Evolutionary conservation across 1,140 invertebrate genomes (phyloP).

Genomic region (Lepidurus apus): DNA sequence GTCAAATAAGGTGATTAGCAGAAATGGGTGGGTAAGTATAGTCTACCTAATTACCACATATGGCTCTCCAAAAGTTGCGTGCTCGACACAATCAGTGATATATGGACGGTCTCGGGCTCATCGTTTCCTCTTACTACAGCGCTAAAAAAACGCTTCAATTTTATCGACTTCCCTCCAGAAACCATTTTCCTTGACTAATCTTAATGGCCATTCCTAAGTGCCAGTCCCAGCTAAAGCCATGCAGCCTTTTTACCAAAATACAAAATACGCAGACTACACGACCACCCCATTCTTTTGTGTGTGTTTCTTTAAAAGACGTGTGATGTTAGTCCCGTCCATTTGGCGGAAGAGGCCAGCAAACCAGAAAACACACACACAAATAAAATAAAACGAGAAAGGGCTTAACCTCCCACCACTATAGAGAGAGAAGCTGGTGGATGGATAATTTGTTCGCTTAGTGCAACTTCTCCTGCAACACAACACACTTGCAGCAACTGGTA

Average conservation of each 20-base stretch:
- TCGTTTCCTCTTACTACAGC: neutral
- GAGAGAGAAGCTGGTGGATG: too few species aligned
- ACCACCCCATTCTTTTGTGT: too few species aligned
- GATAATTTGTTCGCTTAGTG: too few species aligned
- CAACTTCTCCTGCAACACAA: neutral
- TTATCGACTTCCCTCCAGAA: neutral
- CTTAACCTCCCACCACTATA: too few species aligned
- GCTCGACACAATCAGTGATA: conserved; percentile 7
- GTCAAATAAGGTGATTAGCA: neutral
- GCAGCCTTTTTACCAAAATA: neutral
- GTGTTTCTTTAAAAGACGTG: too few species aligned
- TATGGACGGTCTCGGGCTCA: neutral
- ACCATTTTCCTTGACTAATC: conserved; percentile 12
- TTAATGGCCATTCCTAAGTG: conserved; percentile 19
- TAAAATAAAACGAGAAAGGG: too few species aligned
- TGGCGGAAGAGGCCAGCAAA: too few species aligned
- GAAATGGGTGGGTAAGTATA: neutral
- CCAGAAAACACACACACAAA: too few species aligned
- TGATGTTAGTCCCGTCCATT: too few species aligned
- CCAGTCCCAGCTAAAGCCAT: neutral
- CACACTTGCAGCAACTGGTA: neutral
- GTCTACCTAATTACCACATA: neutral
- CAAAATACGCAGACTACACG: too few species aligned
- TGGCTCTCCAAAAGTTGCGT: neutral
- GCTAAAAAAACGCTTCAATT: neutral